Percentiles rank a stretch among this genome's conserved stretches.
Conservation (phyloP, 2,888 invertebrate genomes). For the Cataglyphis albicans region DNA sequence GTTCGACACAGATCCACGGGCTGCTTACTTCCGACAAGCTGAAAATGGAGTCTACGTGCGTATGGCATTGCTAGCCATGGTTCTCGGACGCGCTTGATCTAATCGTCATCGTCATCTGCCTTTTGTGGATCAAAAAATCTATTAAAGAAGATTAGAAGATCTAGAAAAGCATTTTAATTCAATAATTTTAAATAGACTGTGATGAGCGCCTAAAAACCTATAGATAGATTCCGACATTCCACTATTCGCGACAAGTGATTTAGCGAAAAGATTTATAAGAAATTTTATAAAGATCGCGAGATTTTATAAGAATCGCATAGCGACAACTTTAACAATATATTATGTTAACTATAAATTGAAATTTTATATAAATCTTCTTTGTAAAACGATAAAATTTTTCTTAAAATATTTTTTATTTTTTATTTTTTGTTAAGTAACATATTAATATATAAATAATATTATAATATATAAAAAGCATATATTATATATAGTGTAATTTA, state of each 20-base stretch:
- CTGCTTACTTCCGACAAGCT: conserved; percentile 99
- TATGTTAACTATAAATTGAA: neutral
- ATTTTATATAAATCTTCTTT: neutral
- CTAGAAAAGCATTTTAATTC: neutral
- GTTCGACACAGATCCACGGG: conserved; percentile 98
- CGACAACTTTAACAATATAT: neutral
- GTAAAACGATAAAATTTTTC: neutral
- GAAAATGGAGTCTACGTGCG: conserved; percentile 99
- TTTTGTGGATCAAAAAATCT: neutral
- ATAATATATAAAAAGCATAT: too few relatives aligned
- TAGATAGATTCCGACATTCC: conserved; percentile 6
- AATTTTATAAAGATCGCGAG: neutral
- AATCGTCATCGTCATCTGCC: neutral
- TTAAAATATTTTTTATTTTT: neutral
- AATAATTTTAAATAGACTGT: conserved; percentile 56
- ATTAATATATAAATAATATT: too few relatives aligned
- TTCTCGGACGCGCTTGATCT: conserved; percentile 88
- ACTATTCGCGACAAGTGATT: neutral
- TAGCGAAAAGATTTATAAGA: neutral
- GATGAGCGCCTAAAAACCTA: conserved; percentile 42
- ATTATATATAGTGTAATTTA: neutral
- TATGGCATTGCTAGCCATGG: conserved; percentile 98
- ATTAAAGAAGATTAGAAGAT: conserved; percentile 3
- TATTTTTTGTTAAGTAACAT: neutral
- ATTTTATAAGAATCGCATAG: neutral